Evolutionary conservation across 2,888 invertebrate species (phyloP).

Genomic region (Sipunculus nudus): DNA sequence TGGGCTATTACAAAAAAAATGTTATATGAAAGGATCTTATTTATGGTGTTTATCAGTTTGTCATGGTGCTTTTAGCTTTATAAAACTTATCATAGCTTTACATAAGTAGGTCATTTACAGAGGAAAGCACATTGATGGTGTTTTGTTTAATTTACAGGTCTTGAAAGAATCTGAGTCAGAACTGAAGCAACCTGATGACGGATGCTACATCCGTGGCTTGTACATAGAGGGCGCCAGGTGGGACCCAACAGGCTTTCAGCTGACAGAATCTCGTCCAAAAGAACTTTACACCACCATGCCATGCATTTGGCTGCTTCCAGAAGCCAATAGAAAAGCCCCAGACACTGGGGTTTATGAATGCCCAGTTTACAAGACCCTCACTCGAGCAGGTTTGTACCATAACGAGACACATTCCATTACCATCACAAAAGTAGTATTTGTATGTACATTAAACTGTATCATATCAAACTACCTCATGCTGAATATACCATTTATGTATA

Average conservation of each 20-base stretch:
- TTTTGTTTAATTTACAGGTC: constrained; percentile 58
- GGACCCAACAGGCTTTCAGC: constrained; percentile 49
- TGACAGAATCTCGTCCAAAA: constrained; percentile 64
- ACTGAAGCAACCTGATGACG: constrained; percentile 58
- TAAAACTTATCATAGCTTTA: too few relatives aligned
- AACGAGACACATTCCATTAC: background rate
- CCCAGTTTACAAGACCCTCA: constrained; percentile 76
- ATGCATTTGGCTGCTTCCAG: constrained; percentile 77
- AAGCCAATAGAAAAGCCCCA: constrained; percentile 72
- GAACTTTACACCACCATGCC: constrained; percentile 74
- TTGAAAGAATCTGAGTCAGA: constrained; percentile 50
- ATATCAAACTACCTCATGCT: background rate
- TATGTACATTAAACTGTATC: background rate
- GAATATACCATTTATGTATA: background rate
- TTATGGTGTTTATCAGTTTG: too few relatives aligned
- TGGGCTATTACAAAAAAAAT: too few relatives aligned
- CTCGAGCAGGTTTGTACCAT: constrained; percentile 68
- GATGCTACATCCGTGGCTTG: constrained; percentile 66
- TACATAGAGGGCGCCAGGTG: constrained; percentile 65
- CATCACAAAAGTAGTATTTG: background rate
- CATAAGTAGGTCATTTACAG: too few relatives aligned
- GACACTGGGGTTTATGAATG: constrained; percentile 70
- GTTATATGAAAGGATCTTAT: too few relatives aligned
- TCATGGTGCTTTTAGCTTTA: too few relatives aligned
- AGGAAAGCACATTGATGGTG: too few relatives aligned